Conservation (phyloP, 2,113 vertebrate genomes). For the Phrynosoma platyrhinos region DNA sequence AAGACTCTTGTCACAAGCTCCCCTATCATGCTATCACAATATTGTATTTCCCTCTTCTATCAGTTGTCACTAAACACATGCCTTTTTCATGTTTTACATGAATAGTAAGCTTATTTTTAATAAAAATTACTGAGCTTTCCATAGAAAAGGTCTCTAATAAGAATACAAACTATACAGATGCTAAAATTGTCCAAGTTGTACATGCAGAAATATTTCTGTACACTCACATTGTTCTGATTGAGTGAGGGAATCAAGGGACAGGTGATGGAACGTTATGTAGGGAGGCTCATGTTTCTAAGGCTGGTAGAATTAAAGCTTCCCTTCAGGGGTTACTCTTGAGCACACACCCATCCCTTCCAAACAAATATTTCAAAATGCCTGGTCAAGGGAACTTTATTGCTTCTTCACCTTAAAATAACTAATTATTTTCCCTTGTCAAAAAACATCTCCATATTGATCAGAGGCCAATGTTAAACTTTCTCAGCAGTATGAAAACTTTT, state of each 20-base stretch:
- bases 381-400: constrained; percentile 55
- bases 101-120: constrained; percentile 82
- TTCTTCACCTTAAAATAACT: constrained; percentile 53
- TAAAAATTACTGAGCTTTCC: constrained; percentile 85
- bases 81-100: constrained; percentile 83
- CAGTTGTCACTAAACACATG: constrained; percentile 70
- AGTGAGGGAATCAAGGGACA: constrained; percentile 72
- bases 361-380: constrained; percentile 58
- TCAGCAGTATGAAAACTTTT: constrained; percentile 46
- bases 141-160: constrained; percentile 81
- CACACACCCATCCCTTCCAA: constrained; percentile 50
- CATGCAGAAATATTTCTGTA: constrained; percentile 80
- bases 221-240: constrained; percentile 79
- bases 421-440: constrained; percentile 46
- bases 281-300: constrained; percentile 44
- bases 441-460: constrained; percentile 36
- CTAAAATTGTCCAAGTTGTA: constrained; percentile 74
- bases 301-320: constrained; percentile 50
- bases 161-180: constrained; percentile 81
- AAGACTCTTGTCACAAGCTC: constrained; percentile 57
- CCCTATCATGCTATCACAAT: constrained; percentile 53
- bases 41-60: constrained; percentile 61
- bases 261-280: constrained; percentile 57
- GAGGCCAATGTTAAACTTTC: constrained; percentile 47
- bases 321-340: constrained; percentile 50